These are phyloP conservation scores for Drosophila acutilabella DNA, from an alignment of 2,888 invertebrate species.

Conservation along the genomic window DNA sequence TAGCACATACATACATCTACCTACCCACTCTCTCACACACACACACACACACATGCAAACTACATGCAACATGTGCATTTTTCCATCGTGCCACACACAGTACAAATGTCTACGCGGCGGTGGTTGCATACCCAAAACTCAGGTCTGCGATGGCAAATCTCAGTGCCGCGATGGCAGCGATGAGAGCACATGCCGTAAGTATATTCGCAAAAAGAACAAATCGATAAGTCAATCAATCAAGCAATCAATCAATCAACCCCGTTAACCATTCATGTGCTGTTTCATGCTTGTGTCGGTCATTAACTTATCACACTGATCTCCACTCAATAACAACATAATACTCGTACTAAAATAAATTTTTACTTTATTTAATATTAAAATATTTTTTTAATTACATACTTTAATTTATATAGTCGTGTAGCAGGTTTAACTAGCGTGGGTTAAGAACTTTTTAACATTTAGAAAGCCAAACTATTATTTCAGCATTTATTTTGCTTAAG, in stretches of 20 bases:
- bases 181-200: slow-evolving; percentile 86
- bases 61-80: slow-evolving; percentile 38
- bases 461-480: slow-evolving; percentile 12
- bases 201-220: slow-evolving; percentile 34
- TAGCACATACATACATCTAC: background rate
- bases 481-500: background rate
- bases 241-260: slow-evolving; percentile 2
- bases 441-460: background rate
- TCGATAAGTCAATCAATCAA: background rate
- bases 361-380: background rate
- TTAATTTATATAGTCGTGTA: background rate
- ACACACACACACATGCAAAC: slow-evolving; percentile 12
- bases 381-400: background rate
- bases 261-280: background rate
- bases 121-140: slow-evolving; percentile 84
- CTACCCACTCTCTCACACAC: slow-evolving; percentile 10
- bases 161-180: slow-evolving; percentile 87
- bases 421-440: background rate
- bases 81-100: slow-evolving; percentile 62
- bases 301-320: background rate
- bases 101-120: slow-evolving; percentile 85
- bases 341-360: background rate
- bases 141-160: slow-evolving; percentile 86
- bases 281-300: slow-evolving; percentile 4
- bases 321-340: background rate